Evolutionary conservation across 2,113 vertebrate species (phyloP), one percentile per base, ranked within the genome.

Genomic region (Neogobius melanostomus): DNA sequence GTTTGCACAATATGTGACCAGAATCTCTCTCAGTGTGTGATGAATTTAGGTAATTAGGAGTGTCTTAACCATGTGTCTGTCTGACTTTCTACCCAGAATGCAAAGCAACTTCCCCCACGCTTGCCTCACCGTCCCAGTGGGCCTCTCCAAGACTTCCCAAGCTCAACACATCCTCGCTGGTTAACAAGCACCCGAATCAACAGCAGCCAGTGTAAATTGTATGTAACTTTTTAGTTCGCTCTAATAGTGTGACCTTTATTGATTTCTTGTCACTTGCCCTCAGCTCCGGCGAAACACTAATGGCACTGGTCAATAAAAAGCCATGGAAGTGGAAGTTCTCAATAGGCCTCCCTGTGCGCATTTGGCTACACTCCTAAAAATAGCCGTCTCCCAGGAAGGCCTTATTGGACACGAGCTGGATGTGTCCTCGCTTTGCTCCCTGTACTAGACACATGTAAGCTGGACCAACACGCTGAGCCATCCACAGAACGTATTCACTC

Each of bases 291-390:
- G 69, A 88, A 92, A 91, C 88, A 87, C 89, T 92, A 93, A 92
- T 91, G 88, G 88, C 84, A 82, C 72, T 89, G 91, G 90, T 93
- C 91, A 92, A 92, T 92, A 92, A 90, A 88, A 76, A 85, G 72
- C 50, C 83, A 87, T 83, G 83, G 53, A 90, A 90, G 87, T 90
- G 87, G 80, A 90, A 89, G 88, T 90, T 88, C 88, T 90, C 76
- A 84, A 82, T 85, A 80, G 81, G 74, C 83, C 76, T 74, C 71
- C 78, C 86, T 51, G 61, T 66, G 76, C 12, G 74, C 53, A 21
- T 59, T 70, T 85, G 85, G 82, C 80, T 79, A 85, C 73, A 61
- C 68, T 73, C 78, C 87, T 92, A 88, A 91, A 91, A 90, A 90
- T 91, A 91, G 82, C 72, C 70, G 16, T 36, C 80, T 80, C 82